phyloP scores from a whole-genome alignment of 2,113 vertebrate genomes.

The Toxotes chatareus region DNA sequence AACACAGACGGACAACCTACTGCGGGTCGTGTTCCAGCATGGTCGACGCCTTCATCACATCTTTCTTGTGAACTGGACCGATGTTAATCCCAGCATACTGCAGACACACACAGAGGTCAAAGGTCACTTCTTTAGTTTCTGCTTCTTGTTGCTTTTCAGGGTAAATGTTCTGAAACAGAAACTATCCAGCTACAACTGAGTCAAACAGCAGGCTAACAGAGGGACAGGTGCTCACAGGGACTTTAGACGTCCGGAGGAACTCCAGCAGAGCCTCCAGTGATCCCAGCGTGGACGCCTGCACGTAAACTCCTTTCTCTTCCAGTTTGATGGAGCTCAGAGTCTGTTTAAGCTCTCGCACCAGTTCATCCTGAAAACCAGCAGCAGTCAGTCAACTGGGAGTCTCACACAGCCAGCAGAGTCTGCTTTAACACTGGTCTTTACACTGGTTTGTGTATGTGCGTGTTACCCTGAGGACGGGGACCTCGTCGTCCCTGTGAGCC shows the following conservation, averaged over 20 bases:
- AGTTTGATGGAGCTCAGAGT: constrained; percentile 96
- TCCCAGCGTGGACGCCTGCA: constrained; percentile 97
- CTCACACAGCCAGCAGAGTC: not conserved
- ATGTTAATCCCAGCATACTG: constrained; percentile 99
- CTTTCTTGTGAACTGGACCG: constrained; percentile 98
- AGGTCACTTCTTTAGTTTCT: not conserved
- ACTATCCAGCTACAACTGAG: not conserved
- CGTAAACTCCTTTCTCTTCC: constrained; percentile 98
- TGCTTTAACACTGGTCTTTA: not conserved
- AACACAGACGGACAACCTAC: constrained; percentile 78
- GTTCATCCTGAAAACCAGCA: constrained; percentile 88
- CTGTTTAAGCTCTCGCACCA: constrained; percentile 96
- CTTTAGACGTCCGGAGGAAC: constrained; percentile 91
- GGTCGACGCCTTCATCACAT: constrained; percentile 96
- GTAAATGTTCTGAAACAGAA: not conserved
- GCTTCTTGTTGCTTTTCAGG: constrained; percentile 11
- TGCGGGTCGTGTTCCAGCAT: constrained; percentile 98
- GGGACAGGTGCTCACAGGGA: constrained; percentile 56
- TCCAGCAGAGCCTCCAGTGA: constrained; percentile 98
- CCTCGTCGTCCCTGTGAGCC: constrained; percentile 94
- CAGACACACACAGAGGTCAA: constrained; percentile 17
- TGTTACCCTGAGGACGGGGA: constrained; percentile 93
- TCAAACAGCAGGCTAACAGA: too few species aligned
- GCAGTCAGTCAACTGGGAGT: not conserved
- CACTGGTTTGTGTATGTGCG: not conserved